Percentiles rank a stretch among this genome's conserved stretches.
Conservation (phyloP, 1,140 invertebrate species). For the Delia radicum region DNA sequence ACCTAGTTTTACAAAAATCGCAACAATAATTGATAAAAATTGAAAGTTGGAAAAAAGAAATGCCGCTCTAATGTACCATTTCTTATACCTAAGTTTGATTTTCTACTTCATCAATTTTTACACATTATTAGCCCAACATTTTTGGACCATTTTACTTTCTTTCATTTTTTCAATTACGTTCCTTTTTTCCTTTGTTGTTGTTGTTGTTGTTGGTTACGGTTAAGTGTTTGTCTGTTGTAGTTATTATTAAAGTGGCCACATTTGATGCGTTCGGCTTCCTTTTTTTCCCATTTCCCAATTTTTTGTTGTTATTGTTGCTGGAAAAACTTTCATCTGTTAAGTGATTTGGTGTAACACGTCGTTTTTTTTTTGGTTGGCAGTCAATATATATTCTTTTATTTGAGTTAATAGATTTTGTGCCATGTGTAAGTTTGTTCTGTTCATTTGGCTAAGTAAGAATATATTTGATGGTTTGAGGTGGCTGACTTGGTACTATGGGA, state of each 20-base stretch:
- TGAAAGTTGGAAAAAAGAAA: too few relatives aligned
- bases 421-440: too few relatives aligned
- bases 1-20: too few relatives aligned
- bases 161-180: not conserved
- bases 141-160: too few relatives aligned
- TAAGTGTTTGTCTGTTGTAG: not conserved
- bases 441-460: not conserved
- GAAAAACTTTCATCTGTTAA: constrained; percentile 16
- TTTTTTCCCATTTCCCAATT: not conserved
- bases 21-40: too few relatives aligned
- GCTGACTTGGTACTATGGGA: too few relatives aligned
- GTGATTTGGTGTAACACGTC: not conserved
- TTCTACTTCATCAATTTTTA: not conserved
- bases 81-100: not conserved
- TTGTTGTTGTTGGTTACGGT: not conserved
- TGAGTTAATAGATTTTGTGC: too few relatives aligned
- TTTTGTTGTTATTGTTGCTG: not conserved
- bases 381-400: not conserved
- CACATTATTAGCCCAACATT: not conserved
- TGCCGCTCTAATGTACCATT: too few relatives aligned
- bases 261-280: not conserved
- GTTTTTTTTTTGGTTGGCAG: not conserved
- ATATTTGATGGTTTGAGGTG: not conserved
- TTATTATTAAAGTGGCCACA: not conserved
- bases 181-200: not conserved